Evolutionary conservation across 2,888 invertebrate genomes (phyloP).

Genomic region (Drosophila falleni): DNA sequence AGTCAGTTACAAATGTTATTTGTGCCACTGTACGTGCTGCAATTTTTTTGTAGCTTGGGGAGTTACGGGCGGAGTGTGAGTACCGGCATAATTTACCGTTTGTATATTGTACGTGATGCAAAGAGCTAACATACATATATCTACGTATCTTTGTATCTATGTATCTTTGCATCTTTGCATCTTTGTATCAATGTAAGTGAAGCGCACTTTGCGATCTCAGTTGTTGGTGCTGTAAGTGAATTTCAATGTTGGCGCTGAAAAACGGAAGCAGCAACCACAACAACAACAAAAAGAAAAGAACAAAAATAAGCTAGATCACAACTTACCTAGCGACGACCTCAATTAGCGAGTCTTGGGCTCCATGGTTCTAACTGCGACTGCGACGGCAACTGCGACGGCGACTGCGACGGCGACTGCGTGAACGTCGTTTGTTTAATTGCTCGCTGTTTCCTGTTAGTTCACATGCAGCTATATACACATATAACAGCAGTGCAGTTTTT

Average conservation of each 20-base stretch:
- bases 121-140: slow-evolving; percentile 5
- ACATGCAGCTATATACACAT: slow-evolving; percentile 57
- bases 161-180: slow-evolving; percentile 18
- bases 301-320: slow-evolving; percentile 51
- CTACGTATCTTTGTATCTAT: slow-evolving; percentile 33
- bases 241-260: slow-evolving; percentile 59
- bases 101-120: slow-evolving; percentile 36
- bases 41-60: slow-evolving; percentile 35
- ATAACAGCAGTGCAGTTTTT: slow-evolving; percentile 44
- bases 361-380: slow-evolving; percentile 67
- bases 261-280: slow-evolving; percentile 58
- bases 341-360: slow-evolving; percentile 70
- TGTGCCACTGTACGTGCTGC: slow-evolving; percentile 48
- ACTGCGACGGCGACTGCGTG: slow-evolving; percentile 17
- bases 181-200: slow-evolving; percentile 10
- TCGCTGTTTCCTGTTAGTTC: slow-evolving; percentile 73
- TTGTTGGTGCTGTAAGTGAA: slow-evolving; percentile 56
- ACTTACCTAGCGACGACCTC: slow-evolving; percentile 76
- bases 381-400: slow-evolving; percentile 19
- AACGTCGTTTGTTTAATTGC: slow-evolving; percentile 67
- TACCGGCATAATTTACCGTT: slow-evolving; percentile 78
- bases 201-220: slow-evolving; percentile 16
- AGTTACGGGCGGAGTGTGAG: slow-evolving; percentile 41
- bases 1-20: neutral
- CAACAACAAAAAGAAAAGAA: slow-evolving; percentile 12